A percentile compares a stretch with the other conserved stretches of the same genome.
phyloP scores from a whole-genome alignment of 2,113 vertebrate species.

The Chionodraco myersi region DNA sequence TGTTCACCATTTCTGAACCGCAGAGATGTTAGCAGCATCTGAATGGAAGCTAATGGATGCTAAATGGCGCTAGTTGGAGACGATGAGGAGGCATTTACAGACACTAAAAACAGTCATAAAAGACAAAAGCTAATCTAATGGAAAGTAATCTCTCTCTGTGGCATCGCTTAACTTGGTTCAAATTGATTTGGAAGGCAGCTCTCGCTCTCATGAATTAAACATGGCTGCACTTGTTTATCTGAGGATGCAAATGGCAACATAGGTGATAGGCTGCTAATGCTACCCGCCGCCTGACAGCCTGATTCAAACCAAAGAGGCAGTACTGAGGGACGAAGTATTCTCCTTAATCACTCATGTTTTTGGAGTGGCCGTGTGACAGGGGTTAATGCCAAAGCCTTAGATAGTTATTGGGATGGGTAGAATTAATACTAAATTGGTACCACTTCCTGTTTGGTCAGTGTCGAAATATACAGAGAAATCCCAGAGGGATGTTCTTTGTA shows the following conservation, averaged over 20 bases:
- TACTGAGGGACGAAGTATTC: conserved; percentile 10
- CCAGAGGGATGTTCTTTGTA: too few species aligned
- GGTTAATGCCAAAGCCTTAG: not conserved
- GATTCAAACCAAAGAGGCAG: conserved; percentile 33
- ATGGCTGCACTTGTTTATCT: conserved; percentile 58
- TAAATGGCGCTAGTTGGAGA: not conserved
- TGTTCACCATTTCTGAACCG: not conserved
- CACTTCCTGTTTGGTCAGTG: too few species aligned
- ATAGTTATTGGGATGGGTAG: not conserved
- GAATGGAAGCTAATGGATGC: not conserved
- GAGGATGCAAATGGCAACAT: conserved; percentile 52
- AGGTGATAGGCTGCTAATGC: conserved; percentile 55
- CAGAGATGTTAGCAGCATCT: not conserved
- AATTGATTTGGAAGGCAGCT: conserved; percentile 38
- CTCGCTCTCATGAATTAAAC: conserved; percentile 61
- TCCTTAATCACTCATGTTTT: conserved; percentile 17
- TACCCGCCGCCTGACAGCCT: conserved; percentile 23
- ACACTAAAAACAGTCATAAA: conserved; percentile 11
- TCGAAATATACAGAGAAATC: too few species aligned
- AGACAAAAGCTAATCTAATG: conserved; percentile 1
- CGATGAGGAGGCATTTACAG: not conserved
- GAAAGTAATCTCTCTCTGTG: conserved; percentile 9
- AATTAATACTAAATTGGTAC: too few species aligned
- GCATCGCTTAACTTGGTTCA: conserved; percentile 13
- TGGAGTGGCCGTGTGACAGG: not conserved